Conservation (phyloP, 2,888 invertebrate genomes). For the Galerucella pusilla region DNA sequence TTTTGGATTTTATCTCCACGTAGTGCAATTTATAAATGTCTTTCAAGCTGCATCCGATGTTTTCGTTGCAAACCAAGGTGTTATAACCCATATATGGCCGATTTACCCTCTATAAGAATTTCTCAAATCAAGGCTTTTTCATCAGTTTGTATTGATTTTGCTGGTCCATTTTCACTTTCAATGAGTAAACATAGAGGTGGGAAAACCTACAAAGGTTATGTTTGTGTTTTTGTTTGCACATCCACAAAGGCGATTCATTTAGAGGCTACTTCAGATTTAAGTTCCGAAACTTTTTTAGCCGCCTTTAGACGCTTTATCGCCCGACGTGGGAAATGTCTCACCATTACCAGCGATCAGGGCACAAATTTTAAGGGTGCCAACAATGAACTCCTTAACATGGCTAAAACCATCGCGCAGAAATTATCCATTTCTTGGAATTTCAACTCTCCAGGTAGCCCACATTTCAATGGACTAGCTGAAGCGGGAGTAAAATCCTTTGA, state of each 20-base stretch:
- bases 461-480: background rate
- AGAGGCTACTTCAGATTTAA: slow-evolving; percentile 37
- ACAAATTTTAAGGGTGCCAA: background rate
- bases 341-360: background rate
- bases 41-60: too few species aligned
- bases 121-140: too few species aligned
- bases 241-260: slow-evolving; percentile 34
- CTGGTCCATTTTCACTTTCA: too few species aligned
- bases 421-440: slow-evolving; percentile 1
- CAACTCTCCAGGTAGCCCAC: background rate
- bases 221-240: slow-evolving; percentile 12
- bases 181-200: too few species aligned
- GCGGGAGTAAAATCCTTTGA: background rate
- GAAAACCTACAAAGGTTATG: background rate
- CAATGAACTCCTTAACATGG: too few species aligned
- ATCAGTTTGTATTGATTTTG: too few species aligned
- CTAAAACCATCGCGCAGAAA: background rate
- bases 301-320: background rate
- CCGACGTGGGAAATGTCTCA: background rate
- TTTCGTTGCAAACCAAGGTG: too few species aligned
- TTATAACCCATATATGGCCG: too few species aligned
- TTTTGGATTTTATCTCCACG: too few species aligned
- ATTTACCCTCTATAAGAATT: too few species aligned
- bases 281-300: background rate
- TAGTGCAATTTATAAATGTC: too few species aligned